Conservation (phyloP, 2,888 invertebrate species). For the Yponomeuta plumbellus region DNA sequence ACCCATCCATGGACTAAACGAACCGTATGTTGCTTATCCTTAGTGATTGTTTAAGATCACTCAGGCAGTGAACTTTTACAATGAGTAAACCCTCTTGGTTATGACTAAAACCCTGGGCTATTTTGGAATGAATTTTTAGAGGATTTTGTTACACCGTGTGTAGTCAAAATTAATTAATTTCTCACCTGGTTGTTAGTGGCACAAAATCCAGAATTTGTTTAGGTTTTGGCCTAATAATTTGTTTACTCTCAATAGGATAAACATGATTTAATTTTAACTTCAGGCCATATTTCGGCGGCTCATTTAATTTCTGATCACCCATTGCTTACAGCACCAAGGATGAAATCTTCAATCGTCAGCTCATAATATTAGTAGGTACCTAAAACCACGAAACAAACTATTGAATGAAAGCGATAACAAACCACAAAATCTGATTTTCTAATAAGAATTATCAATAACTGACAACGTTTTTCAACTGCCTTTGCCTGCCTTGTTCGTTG, state of each 20-base stretch:
- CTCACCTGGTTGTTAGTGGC: constrained; percentile 83
- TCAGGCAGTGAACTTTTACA: too few species aligned
- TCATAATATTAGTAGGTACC: not conserved
- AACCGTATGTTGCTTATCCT: too few species aligned
- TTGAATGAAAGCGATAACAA: not conserved
- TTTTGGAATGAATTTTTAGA: too few species aligned
- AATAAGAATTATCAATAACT: too few species aligned
- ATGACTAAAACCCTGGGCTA: too few species aligned
- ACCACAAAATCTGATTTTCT: not conserved
- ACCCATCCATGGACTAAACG: too few species aligned
- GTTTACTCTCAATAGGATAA: constrained; percentile 84
- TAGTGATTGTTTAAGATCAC: too few species aligned
- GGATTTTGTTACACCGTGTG: too few species aligned
- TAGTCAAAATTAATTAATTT: not conserved
- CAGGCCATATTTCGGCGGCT: constrained; percentile 80
- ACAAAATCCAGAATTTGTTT: constrained; percentile 83
- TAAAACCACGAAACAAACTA: not conserved
- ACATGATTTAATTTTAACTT: constrained; percentile 85
- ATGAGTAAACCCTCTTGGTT: too few species aligned
- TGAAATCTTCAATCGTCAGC: not conserved
- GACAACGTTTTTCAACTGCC: too few species aligned
- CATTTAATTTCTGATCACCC: constrained; percentile 35
- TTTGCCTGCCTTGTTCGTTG: too few species aligned
- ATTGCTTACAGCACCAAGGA: not conserved
- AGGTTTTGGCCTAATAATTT: constrained; percentile 79